Evolutionary conservation across 2,113 vertebrate genomes (phyloP).

Genomic region (Tupaia chinensis): DNA sequence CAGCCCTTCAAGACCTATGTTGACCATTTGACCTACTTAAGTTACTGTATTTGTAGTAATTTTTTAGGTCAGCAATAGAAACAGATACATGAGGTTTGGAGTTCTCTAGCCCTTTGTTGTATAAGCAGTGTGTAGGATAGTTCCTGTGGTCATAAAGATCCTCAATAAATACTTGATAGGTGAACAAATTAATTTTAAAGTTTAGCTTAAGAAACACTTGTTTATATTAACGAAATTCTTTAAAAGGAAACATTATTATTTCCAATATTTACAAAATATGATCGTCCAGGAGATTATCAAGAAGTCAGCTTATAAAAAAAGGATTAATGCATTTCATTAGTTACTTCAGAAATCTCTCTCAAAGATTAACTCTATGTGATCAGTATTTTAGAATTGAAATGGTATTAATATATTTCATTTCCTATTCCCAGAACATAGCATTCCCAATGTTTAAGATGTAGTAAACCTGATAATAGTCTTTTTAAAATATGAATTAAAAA

Average conservation of each 20-base stretch:
- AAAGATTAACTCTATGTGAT: background rate
- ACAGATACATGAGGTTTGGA: background rate
- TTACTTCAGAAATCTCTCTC: background rate
- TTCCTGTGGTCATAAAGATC: background rate
- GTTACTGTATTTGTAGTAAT: background rate
- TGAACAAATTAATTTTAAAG: background rate
- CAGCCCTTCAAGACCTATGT: background rate
- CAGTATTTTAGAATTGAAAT: conserved; percentile 59
- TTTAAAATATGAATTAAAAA: background rate
- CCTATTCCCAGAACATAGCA: background rate
- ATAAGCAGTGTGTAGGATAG: background rate
- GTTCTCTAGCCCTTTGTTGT: background rate
- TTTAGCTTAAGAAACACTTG: background rate
- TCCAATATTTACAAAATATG: conserved; percentile 25
- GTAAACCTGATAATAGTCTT: background rate
- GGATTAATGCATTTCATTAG: background rate
- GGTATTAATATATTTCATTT: background rate
- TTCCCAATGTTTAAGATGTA: conserved; percentile 1
- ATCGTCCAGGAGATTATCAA: background rate
- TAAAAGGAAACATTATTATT: background rate
- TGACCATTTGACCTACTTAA: background rate
- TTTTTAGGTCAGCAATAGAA: background rate
- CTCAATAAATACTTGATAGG: background rate
- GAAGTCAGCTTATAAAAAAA: conserved; percentile 1
- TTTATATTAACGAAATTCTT: background rate